Percentiles rank a stretch among this genome's conserved stretches.
phyloP scores from a whole-genome alignment of 2,888 invertebrate species.

The Rambutsinella grinnellia region DNA sequence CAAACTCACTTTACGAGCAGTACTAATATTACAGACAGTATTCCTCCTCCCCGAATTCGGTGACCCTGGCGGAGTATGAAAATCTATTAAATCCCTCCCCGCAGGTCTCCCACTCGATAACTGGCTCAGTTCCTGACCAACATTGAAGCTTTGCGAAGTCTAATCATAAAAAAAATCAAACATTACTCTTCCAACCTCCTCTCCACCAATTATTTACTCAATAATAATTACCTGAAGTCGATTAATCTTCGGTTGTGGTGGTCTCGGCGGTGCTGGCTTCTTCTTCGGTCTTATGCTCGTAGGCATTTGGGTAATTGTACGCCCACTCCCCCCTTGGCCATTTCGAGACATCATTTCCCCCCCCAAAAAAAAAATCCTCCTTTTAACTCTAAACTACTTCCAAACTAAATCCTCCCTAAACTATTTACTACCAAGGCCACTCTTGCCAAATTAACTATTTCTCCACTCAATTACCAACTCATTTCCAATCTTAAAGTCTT shows the following conservation, averaged over 20 bases:
- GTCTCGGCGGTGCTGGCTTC: constrained; percentile 63
- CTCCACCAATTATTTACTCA: background rate
- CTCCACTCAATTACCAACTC: background rate
- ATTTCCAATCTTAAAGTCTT: background rate
- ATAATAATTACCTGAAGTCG: constrained; percentile 23
- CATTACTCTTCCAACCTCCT: background rate
- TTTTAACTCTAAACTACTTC: too few relatives aligned
- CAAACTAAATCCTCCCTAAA: background rate
- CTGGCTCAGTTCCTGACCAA: constrained; percentile 31
- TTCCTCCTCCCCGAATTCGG: constrained; percentile 30
- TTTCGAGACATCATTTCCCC: constrained; percentile 49
- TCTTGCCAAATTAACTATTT: background rate
- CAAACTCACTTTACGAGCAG: constrained; percentile 16
- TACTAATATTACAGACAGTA: constrained; percentile 18
- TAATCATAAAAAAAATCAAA: constrained; percentile 17
- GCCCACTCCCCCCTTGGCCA: constrained; percentile 39
- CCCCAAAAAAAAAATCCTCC: too few relatives aligned
- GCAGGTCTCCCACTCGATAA: background rate
- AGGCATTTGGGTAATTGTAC: constrained; percentile 12
- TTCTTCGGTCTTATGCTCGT: constrained; percentile 43
- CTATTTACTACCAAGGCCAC: background rate
- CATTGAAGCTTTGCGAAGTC: constrained; percentile 60
- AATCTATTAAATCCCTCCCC: constrained; percentile 59
- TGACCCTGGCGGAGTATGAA: constrained; percentile 54
- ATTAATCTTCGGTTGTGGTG: constrained; percentile 58